Percentiles rank a stretch among this genome's conserved stretches.
Evolutionary conservation across 1,140 invertebrate species (phyloP).

Genomic region (Hypothenemus hampei): DNA sequence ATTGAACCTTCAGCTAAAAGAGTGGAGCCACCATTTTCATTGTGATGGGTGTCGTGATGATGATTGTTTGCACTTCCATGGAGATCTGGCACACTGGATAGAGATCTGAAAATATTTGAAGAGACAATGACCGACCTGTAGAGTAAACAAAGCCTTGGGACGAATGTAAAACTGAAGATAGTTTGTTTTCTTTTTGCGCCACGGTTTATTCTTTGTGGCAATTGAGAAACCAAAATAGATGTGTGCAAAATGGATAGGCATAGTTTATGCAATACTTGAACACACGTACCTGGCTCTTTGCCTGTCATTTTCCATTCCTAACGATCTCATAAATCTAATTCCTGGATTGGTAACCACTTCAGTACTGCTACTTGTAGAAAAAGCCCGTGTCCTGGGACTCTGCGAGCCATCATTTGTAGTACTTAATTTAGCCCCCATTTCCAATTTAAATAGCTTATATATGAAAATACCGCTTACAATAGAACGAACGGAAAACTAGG

Average conservation of each 20-base stretch:
- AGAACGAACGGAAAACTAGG: not conserved
- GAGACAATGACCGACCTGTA: not conserved
- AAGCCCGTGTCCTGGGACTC: slow-evolving; percentile 69
- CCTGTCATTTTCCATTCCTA: slow-evolving; percentile 64
- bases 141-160: slow-evolving; percentile 8
- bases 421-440: slow-evolving; percentile 79
- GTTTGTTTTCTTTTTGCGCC: not conserved
- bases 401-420: slow-evolving; percentile 63
- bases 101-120: slow-evolving; percentile 46
- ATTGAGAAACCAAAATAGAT: not conserved
- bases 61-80: slow-evolving; percentile 52
- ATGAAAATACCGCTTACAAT: not conserved
- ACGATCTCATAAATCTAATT: slow-evolving; percentile 66
- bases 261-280: not conserved
- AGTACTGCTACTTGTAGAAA: slow-evolving; percentile 69
- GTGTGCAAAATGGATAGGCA: not conserved
- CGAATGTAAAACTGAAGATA: not conserved
- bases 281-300: slow-evolving; percentile 55
- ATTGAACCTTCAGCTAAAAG: slow-evolving; percentile 50
- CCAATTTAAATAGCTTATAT: not conserved
- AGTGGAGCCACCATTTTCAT: slow-evolving; percentile 18
- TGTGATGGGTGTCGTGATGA: slow-evolving; percentile 11
- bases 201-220: slow-evolving; percentile 5
- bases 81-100: slow-evolving; percentile 77
- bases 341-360: slow-evolving; percentile 62